These are phyloP conservation scores for Pelusios castaneus DNA, from an alignment of 2,113 vertebrate species.

Conservation along the genomic window DNA sequence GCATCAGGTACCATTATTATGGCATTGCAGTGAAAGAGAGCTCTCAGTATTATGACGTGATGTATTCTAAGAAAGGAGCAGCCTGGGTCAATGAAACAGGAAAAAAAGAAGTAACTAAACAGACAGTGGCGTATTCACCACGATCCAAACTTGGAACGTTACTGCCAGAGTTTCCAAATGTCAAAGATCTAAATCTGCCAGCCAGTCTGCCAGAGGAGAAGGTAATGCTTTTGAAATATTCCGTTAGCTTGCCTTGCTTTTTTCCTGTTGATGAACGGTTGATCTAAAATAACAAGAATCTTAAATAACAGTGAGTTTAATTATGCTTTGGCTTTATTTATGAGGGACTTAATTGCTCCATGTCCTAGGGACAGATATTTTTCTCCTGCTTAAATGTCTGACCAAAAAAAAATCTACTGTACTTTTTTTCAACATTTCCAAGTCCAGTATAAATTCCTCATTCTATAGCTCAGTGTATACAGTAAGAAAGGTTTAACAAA, in stretches of 20 bases:
- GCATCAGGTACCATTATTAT: conserved; percentile 97
- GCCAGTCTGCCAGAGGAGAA: conserved; percentile 98
- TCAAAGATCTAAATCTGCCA: conserved; percentile 99
- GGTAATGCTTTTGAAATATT: conserved; percentile 86
- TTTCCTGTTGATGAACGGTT: conserved; percentile 44
- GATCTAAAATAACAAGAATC: conserved; percentile 22
- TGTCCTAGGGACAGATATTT: conserved; percentile 15
- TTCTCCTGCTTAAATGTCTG: neutral
- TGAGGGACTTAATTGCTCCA: conserved; percentile 3
- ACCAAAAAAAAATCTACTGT: neutral
- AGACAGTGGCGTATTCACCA: conserved; percentile 99
- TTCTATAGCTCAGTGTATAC: neutral
- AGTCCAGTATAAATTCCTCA: rapidly evolving
- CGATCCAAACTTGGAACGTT: conserved; percentile 98
- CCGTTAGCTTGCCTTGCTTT: conserved; percentile 25
- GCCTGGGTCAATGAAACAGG: conserved; percentile 99
- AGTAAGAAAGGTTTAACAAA: neutral
- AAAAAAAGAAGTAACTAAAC: conserved; percentile 99
- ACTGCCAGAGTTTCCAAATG: conserved; percentile 99
- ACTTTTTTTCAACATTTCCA: neutral
- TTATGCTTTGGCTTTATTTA: conserved; percentile 55
- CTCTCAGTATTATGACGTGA: conserved; percentile 98
- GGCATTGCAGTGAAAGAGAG: conserved; percentile 98
- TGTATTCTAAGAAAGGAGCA: conserved; percentile 99
- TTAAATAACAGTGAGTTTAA: conserved; percentile 39